These are phyloP conservation scores for Anguilla japonica DNA, from an alignment of 2,113 vertebrate genomes.

Conservation along the genomic window DNA sequence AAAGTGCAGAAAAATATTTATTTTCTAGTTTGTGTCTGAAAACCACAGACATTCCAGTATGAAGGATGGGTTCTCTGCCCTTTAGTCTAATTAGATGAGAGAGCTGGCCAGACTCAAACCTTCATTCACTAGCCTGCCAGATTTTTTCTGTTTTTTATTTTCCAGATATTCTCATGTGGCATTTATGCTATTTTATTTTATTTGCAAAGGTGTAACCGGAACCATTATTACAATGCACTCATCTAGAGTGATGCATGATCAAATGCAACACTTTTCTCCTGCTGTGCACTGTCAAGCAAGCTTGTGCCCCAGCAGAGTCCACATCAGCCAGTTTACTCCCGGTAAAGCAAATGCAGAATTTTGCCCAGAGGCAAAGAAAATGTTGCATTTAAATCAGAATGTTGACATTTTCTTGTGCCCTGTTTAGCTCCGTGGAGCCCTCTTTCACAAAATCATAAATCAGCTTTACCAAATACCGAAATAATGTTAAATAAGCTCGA, in stretches of 20 bases:
- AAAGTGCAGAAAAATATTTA: constrained; percentile 53
- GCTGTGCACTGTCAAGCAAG: background rate
- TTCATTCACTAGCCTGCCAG: constrained; percentile 41
- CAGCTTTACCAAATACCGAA: background rate
- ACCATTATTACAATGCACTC: background rate
- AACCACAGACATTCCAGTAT: background rate
- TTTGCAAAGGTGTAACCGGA: background rate
- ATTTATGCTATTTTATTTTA: background rate
- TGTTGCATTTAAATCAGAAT: background rate
- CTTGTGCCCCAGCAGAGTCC: background rate
- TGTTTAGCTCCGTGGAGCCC: background rate
- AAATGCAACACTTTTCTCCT: background rate
- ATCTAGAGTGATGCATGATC: background rate
- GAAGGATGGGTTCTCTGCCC: constrained; percentile 30
- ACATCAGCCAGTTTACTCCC: background rate
- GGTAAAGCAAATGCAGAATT: background rate
- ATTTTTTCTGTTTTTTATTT: background rate
- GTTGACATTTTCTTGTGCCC: background rate
- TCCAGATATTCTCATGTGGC: background rate
- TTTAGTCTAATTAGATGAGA: constrained; percentile 46
- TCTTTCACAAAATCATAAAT: background rate
- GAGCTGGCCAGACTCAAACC: constrained; percentile 35
- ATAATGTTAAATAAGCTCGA: background rate
- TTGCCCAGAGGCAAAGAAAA: background rate
- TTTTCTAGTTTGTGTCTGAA: constrained; percentile 24